phyloP scores from a whole-genome alignment of 2,888 invertebrate species.

The Cheilosia scutellata region DNA sequence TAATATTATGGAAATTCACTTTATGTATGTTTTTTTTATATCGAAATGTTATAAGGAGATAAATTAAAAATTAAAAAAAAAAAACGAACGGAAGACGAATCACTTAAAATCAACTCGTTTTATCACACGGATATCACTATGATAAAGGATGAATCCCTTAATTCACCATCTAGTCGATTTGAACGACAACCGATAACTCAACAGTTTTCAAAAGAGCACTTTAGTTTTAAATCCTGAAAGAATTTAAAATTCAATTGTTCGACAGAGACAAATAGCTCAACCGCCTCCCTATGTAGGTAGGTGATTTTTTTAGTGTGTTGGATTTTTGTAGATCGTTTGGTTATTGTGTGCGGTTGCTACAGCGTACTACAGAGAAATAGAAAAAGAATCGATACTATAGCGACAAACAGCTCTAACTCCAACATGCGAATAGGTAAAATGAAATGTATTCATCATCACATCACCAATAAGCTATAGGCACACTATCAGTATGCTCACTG shows the following conservation, averaged over 20 bases:
- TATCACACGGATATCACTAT: slow-evolving; percentile 59
- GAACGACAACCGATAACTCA: slow-evolving; percentile 77
- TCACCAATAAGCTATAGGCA: slow-evolving; percentile 11
- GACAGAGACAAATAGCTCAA: slow-evolving; percentile 41
- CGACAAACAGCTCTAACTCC: slow-evolving; percentile 56
- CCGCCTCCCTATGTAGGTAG: background rate
- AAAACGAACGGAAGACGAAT: background rate
- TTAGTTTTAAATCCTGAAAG: slow-evolving; percentile 76
- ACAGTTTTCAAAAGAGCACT: slow-evolving; percentile 69
- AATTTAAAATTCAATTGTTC: slow-evolving; percentile 55
- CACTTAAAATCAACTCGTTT: slow-evolving; percentile 31
- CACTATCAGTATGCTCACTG: background rate
- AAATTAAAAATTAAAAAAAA: background rate
- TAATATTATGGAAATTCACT: too few species aligned
- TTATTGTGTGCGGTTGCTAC: slow-evolving; percentile 44
- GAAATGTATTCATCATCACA: slow-evolving; percentile 62
- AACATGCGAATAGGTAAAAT: slow-evolving; percentile 52
- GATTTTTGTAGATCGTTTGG: slow-evolving; percentile 1
- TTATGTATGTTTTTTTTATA: background rate
- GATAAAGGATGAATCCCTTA: slow-evolving; percentile 34
- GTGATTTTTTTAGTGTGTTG: background rate
- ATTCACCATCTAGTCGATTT: slow-evolving; percentile 72
- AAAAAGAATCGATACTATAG: slow-evolving; percentile 65
- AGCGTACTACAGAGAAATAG: slow-evolving; percentile 49
- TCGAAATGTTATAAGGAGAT: background rate